Conservation (phyloP, 2,797 vertebrate genomes). For the Sparus aurata region DNA sequence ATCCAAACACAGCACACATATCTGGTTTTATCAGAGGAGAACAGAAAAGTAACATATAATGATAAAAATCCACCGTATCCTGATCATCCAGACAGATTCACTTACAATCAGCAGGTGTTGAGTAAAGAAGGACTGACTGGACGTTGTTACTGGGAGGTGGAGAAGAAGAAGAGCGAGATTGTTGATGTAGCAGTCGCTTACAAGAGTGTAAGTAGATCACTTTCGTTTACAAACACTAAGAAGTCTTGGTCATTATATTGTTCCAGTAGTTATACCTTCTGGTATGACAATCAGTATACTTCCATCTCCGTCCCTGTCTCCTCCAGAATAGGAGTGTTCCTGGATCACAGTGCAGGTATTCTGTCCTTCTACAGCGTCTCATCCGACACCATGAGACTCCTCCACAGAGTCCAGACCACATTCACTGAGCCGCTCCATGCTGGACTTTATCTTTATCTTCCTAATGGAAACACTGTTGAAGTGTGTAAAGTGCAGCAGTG, state of each 20-base stretch:
- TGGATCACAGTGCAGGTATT: background rate
- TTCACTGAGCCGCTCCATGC: slow-evolving; percentile 4
- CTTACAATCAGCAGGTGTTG: rapidly evolving
- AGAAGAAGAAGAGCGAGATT: background rate
- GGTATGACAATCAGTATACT: rapidly evolving
- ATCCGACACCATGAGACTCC: background rate
- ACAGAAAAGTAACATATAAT: background rate
- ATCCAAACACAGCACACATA: rapidly evolving
- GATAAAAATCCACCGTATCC: rapidly evolving
- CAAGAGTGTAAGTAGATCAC: too few species aligned
- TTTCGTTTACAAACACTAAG: background rate
- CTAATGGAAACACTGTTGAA: too few species aligned
- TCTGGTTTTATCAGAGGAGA: background rate
- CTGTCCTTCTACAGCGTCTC: slow-evolving; percentile 14
- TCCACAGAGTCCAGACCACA: slow-evolving; percentile 14
- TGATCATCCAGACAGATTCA: background rate
- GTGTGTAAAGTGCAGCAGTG: too few species aligned
- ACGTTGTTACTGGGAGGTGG: slow-evolving; percentile 32
- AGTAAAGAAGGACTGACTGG: background rate
- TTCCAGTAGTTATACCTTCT: background rate
- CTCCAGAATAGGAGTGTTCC: slow-evolving; percentile 22
- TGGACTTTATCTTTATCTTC: too few species aligned
- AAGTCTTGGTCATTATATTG: slow-evolving; percentile 1
- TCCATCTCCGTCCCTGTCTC: rapidly evolving
- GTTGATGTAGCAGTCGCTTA: background rate